A percentile compares a stretch with the other conserved stretches of the same genome.
These are phyloP conservation scores for Nyctibius bracteatus DNA, from an alignment of 2,113 vertebrate genomes.

Conservation along the genomic window DNA sequence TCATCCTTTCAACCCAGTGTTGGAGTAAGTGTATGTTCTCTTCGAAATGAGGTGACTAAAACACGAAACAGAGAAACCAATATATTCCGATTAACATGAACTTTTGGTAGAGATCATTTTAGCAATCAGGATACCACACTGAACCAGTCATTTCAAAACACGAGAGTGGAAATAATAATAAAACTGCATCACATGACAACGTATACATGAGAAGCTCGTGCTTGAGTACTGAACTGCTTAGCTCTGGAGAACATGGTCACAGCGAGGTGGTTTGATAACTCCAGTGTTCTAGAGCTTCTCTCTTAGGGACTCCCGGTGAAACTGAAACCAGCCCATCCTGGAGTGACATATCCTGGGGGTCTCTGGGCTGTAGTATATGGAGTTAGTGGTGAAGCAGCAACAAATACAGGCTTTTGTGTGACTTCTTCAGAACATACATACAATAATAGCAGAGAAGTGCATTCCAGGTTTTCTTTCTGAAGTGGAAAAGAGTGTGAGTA, in stretches of 20 bases:
- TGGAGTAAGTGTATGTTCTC: background rate
- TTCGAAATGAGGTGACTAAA: background rate
- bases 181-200: background rate
- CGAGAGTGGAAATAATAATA: background rate
- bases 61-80: background rate
- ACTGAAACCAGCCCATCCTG: background rate
- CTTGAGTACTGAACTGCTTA: background rate
- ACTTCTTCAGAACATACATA: background rate
- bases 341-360: background rate
- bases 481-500: background rate
- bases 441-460: background rate
- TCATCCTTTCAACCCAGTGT: background rate
- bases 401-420: background rate
- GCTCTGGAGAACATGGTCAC: rapidly evolving
- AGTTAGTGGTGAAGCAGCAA: background rate
- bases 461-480: background rate
- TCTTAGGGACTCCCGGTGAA: background rate
- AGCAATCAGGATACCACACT: rapidly evolving
- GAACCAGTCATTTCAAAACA: background rate
- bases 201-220: background rate
- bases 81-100: background rate
- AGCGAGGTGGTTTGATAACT: background rate
- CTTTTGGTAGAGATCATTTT: background rate
- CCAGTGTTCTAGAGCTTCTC: background rate
- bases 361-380: no score